Conservation (phyloP, 2,888 invertebrate species). For the Ophion obscuratus region DNA sequence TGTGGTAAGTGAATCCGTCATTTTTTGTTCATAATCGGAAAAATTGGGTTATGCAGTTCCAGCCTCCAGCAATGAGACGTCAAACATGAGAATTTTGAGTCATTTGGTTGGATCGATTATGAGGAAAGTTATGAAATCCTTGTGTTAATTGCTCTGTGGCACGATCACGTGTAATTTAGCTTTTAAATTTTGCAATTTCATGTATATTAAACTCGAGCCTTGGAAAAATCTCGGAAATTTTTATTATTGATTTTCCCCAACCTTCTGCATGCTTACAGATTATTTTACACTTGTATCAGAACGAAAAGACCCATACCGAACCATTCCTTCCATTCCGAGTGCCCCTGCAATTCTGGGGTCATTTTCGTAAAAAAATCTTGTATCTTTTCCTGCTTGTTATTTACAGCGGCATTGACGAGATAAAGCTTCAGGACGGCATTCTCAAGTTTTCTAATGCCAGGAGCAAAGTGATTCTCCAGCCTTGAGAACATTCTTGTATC, state of each 20-base stretch:
- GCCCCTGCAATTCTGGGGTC: constrained; percentile 94
- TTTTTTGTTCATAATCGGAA: no score
- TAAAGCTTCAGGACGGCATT: constrained; percentile 95
- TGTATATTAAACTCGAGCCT: no score
- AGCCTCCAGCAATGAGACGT: not conserved
- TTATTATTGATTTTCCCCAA: not conserved
- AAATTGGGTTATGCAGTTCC: no score
- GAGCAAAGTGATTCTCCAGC: constrained; percentile 92
- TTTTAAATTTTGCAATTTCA: no score
- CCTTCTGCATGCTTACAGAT: not conserved
- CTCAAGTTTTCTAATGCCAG: constrained; percentile 93
- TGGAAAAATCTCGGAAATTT: no score
- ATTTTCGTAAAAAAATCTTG: constrained; percentile 95
- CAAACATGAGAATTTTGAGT: no score
- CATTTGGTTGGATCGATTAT: no score
- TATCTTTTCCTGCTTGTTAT: constrained; percentile 93
- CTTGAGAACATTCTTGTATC: constrained; percentile 95
- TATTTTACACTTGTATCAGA: not conserved
- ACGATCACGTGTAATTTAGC: no score
- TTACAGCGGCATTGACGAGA: constrained; percentile 93
- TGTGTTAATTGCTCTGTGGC: no score
- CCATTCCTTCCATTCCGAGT: constrained; percentile 98
- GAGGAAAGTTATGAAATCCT: no score
- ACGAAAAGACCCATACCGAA: constrained; percentile 90
- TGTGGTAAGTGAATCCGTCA: no score